Conservation (phyloP, 2,113 vertebrate species). For the Brachirus orientalis region DNA sequence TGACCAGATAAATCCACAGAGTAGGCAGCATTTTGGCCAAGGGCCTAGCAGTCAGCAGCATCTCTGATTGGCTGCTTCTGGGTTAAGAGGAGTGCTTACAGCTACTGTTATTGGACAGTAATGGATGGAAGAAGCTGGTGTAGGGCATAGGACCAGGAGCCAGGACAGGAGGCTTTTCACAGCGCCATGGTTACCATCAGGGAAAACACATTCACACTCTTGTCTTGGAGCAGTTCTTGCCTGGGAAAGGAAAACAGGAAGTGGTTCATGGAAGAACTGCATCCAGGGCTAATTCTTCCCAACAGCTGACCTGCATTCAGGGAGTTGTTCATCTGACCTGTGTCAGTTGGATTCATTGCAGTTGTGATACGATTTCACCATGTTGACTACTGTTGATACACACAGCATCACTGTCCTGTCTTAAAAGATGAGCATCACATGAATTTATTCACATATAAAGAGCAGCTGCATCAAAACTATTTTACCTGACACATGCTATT, state of each 20-base stretch:
- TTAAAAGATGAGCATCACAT: no score
- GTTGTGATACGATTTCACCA: no score
- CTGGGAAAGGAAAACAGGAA: constrained; percentile 83
- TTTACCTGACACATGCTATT: not conserved
- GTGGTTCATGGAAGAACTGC: constrained; percentile 66
- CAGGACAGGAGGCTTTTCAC: constrained; percentile 61
- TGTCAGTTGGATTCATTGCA: no score
- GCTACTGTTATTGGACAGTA: constrained; percentile 56
- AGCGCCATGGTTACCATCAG: constrained; percentile 78
- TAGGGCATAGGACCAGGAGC: constrained; percentile 56
- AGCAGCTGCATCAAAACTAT: not conserved
- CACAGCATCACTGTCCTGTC: no score
- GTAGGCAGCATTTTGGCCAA: constrained; percentile 45
- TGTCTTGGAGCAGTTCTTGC: constrained; percentile 61
- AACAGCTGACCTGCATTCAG: constrained; percentile 53
- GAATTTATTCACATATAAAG: not conserved
- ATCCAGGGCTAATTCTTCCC: constrained; percentile 58
- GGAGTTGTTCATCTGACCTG: constrained; percentile 9
- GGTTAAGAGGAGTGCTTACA: constrained; percentile 38
- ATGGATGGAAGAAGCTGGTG: constrained; percentile 61
- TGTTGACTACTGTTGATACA: no score
- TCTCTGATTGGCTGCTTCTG: constrained; percentile 53
- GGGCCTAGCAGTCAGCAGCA: not conserved
- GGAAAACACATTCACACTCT: constrained; percentile 76
- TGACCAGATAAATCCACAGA: constrained; percentile 56